Evolutionary conservation across 1,140 invertebrate species (phyloP).

Genomic region (Berghia stephanieae): DNA sequence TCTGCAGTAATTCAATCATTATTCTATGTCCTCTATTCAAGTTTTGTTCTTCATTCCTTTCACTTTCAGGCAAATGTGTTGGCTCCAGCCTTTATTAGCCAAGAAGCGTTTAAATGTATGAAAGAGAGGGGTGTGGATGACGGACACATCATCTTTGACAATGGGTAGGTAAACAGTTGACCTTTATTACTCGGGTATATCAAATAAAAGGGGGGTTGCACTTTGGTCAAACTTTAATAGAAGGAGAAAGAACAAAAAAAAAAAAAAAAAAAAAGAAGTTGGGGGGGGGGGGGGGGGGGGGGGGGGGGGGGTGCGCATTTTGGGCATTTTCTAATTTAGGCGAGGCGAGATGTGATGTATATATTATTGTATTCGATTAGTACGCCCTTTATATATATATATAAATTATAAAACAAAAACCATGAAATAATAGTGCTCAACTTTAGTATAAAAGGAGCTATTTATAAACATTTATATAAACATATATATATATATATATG

Average conservation of each 20-base stretch:
- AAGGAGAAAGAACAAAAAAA: neutral
- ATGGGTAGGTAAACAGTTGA: constrained; percentile 50
- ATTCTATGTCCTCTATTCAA: too few species aligned
- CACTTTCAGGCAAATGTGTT: constrained; percentile 74
- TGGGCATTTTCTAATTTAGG: too few species aligned
- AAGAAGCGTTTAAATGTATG: constrained; percentile 76
- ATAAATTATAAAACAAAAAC: too few species aligned
- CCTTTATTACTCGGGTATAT: neutral
- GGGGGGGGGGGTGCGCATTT: too few species aligned
- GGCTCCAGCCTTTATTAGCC: constrained; percentile 73
- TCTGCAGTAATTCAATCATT: too few species aligned
- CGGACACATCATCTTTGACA: constrained; percentile 78
- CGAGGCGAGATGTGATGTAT: too few species aligned
- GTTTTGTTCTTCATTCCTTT: too few species aligned
- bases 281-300: too few species aligned
- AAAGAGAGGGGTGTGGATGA: constrained; percentile 70
- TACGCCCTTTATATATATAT: neutral
- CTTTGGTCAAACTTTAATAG: neutral
- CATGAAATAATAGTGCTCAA: too few species aligned
- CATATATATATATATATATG: neutral
- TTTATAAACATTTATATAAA: too few species aligned
- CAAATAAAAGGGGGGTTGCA: too few species aligned
- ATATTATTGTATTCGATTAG: neutral
- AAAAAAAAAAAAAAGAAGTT: neutral
- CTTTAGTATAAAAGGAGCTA: too few species aligned